A percentile compares a stretch with the other conserved stretches of the same genome.
These are phyloP conservation scores for Chymomyza procnemis DNA, from an alignment of 2,888 invertebrate species.

Conservation along the genomic window DNA sequence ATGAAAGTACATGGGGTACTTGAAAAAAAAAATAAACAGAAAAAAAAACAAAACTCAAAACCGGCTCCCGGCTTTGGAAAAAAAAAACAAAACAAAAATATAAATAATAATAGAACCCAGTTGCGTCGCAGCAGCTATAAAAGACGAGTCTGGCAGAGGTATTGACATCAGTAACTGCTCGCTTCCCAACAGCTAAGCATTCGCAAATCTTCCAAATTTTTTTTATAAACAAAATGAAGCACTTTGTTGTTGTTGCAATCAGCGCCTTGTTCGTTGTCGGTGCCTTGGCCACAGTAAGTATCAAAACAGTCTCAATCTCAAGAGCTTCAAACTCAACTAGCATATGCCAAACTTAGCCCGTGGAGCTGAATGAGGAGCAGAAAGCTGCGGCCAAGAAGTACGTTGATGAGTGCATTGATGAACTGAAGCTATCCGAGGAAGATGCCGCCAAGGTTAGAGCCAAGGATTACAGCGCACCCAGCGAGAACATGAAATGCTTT, in stretches of 20 bases:
- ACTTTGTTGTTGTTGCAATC: slow-evolving; percentile 54
- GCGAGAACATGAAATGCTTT: slow-evolving; percentile 69
- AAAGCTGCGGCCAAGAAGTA: slow-evolving; percentile 53
- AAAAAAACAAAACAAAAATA: slow-evolving; percentile 1
- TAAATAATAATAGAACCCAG: slow-evolving; percentile 14
- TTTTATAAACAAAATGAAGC: slow-evolving; percentile 53
- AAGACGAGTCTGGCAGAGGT: slow-evolving; percentile 26
- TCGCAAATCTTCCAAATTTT: neutral
- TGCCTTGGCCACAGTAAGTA: slow-evolving; percentile 58
- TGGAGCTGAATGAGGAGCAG: slow-evolving; percentile 62
- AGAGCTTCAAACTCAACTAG: neutral
- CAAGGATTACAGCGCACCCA: slow-evolving; percentile 54
- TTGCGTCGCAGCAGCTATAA: slow-evolving; percentile 43
- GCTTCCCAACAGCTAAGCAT: neutral
- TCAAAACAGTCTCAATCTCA: neutral
- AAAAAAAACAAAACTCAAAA: too few relatives aligned
- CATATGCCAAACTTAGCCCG: slow-evolving; percentile 40
- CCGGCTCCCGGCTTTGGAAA: slow-evolving; percentile 41
- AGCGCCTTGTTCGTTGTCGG: slow-evolving; percentile 49
- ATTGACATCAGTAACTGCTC: slow-evolving; percentile 43
- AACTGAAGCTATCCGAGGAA: slow-evolving; percentile 53
- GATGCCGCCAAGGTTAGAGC: slow-evolving; percentile 54
- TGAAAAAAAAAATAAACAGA: neutral
- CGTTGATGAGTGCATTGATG: slow-evolving; percentile 51
- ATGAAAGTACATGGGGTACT: neutral